Evolutionary conservation across 2,113 vertebrate genomes (phyloP).

Genomic region (Todiramphus chloris): DNA sequence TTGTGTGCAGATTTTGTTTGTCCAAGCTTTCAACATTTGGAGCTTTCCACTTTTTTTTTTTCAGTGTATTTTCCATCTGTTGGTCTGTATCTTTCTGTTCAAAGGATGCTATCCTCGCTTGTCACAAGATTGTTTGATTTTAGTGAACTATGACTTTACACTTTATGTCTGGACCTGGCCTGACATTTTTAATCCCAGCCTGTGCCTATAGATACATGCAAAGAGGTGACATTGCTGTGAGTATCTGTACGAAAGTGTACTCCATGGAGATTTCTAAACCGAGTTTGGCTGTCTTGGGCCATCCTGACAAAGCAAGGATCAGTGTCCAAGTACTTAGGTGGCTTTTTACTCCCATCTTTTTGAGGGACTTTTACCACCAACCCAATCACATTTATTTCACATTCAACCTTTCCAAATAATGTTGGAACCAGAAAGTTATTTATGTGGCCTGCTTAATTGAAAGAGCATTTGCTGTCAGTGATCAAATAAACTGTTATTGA

Average conservation of each 20-base stretch:
- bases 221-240: fast-evolving
- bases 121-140: not conserved
- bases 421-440: slow-evolving; percentile 62
- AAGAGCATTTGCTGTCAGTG: slow-evolving; percentile 67
- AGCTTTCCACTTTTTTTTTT: not conserved
- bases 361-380: not conserved
- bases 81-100: not conserved
- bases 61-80: not conserved
- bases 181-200: not conserved
- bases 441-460: slow-evolving; percentile 72
- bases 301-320: not conserved
- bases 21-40: not conserved
- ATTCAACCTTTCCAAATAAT: slow-evolving; percentile 55
- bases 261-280: not conserved
- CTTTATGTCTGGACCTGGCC: not conserved
- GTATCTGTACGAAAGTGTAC: not conserved
- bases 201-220: not conserved
- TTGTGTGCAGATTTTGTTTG: not conserved
- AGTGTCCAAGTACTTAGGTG: not conserved
- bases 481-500: slow-evolving; percentile 74
- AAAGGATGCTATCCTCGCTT: not conserved
- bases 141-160: not conserved
- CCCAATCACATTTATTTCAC: slow-evolving; percentile 50
- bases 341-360: not conserved
- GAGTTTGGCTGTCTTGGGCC: not conserved